Evolutionary conservation across 1,140 invertebrate genomes (phyloP), one percentile per base, ranked within the genome.

Genomic region (Aphelenchoides besseyi): DNA sequence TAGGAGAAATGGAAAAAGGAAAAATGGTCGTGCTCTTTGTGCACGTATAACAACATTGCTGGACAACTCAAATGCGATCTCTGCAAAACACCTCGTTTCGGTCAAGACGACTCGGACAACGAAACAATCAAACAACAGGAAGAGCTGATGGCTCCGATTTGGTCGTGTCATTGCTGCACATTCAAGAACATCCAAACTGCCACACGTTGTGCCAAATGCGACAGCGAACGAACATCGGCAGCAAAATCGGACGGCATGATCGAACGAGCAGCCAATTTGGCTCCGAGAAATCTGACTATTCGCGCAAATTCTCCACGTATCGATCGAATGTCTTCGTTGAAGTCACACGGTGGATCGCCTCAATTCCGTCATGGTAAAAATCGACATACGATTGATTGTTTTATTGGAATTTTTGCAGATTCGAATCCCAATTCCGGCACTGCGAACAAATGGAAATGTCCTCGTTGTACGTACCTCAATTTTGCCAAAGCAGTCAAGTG

Each of bases 41-140:
- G 63, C 36, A 66, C 63, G 12, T 66, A 41, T 33, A 37, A 66
- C 12, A 66, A 66, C 3, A 66, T 66, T 53, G 55, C 55, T 0
- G 63, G 26, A n/a, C 63, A 53, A 18, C 26, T 66, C 1, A 66
- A 66, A 64, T 66, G 63, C 63, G 32, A 66, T n/a, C 36, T 66
- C 16, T 66, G 63, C 36, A 33, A 33, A 16, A 66, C 63, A 16
- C 29, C 8, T n/a, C 63, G 63, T 29, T 66, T 41, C 30, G 18
- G 36, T n/a, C 63, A 33, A 32, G 26, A 37, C 12, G 63, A 36
- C 16, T 26, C 63, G 2, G 48, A 1, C 16, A 36, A 12, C 5
- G 55, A 59, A 16, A 33, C 63, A 26, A 30, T 66, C 30, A 33
- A 66, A 32, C 16, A 29, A 33, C 63, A 66, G 30, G 63, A 16